Base-by-base conservation (phyloP, 2,113 vertebrate genomes). In the Argyrosomus japonicus region DNA sequence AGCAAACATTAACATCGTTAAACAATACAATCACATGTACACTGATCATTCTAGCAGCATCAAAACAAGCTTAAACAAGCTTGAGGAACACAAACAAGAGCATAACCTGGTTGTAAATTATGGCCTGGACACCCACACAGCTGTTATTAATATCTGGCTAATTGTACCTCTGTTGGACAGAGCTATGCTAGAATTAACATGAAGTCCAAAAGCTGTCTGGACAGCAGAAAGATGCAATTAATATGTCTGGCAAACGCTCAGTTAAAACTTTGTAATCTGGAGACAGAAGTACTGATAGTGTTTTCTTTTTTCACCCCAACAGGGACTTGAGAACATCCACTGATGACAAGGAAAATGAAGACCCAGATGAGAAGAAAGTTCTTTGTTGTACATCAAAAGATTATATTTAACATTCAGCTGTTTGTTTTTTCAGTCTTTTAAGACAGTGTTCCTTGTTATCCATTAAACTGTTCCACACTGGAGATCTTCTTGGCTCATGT, bases 241-340 rank as follows among this genome's bases (percentile, higher is more conserved):
- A 10, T 32, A 32, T 13, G 9, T 25, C 25, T 29, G 11, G 65
- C 8, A 19, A 40, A 53, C 5, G 1, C 12, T 50, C 25, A 17
- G 19, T 19, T 19, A 0, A 74, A 74, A 8, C 3, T 8, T 32
- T 27, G 32, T 45, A 1, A 56, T 29, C 6, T 5, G 5, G 8
- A 53, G 2, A 19, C n/a, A 23, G 6, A 0, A 9, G 6, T 19
- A 15, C 18, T 62, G 2, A 64, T 54, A 0, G 17, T 48, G 0
- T 61, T 54, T 47, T 60, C 12, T 54, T 90, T 91, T 32, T 92
- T 40, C 36, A 40, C 92, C 94, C 96, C 85, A 17, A 76, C 94
- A 99, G 97, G 98, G 97, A 48, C 95, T 99, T 85, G 97, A 99
- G 89, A 98, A 97, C 92, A 96, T 99, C 79, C 71, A 97, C 54